phyloP scores from a whole-genome alignment of 2,797 vertebrate genomes.

The Taenioides sp. region DNA sequence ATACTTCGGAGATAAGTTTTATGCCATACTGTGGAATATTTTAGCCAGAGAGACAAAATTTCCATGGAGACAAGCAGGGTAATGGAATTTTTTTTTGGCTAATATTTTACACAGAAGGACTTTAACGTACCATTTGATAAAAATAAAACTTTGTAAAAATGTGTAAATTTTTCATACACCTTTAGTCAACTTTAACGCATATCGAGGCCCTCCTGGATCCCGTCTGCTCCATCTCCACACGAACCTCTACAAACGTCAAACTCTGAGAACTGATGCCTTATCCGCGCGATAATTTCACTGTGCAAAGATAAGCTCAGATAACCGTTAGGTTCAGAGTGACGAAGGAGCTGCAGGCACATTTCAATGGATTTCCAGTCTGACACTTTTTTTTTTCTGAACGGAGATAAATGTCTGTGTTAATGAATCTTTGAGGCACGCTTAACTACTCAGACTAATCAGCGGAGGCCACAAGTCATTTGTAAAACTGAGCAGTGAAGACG shows the following conservation, averaged over 20 bases:
- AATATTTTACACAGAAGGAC: too few relatives aligned
- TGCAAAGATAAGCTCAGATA: constrained; percentile 4
- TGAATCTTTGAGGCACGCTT: constrained; percentile 26
- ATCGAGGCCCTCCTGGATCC: not conserved
- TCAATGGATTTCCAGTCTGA: constrained; percentile 23
- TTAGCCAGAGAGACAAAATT: too few relatives aligned
- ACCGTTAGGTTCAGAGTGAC: constrained; percentile 20
- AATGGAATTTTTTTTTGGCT: too few relatives aligned
- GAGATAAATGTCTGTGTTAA: constrained; percentile 26
- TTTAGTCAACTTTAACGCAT: not conserved
- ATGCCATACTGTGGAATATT: too few relatives aligned
- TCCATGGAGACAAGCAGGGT: too few relatives aligned
- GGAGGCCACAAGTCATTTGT: constrained; percentile 16
- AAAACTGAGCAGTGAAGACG: constrained; percentile 11
- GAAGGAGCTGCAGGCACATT: constrained; percentile 22
- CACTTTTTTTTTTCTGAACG: constrained; percentile 1
- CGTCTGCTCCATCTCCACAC: not conserved
- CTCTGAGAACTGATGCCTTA: not conserved
- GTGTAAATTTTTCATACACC: too few relatives aligned
- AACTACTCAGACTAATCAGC: constrained; percentile 41
- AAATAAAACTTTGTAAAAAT: too few relatives aligned
- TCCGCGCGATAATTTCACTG: constrained; percentile 1
- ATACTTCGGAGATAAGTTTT: too few relatives aligned
- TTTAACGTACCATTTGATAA: too few relatives aligned
- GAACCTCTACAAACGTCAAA: not conserved